Percentiles rank a stretch among this genome's conserved stretches.
Evolutionary conservation across 2,888 invertebrate genomes (phyloP).

Genomic region (Silvanus unidentatus): DNA sequence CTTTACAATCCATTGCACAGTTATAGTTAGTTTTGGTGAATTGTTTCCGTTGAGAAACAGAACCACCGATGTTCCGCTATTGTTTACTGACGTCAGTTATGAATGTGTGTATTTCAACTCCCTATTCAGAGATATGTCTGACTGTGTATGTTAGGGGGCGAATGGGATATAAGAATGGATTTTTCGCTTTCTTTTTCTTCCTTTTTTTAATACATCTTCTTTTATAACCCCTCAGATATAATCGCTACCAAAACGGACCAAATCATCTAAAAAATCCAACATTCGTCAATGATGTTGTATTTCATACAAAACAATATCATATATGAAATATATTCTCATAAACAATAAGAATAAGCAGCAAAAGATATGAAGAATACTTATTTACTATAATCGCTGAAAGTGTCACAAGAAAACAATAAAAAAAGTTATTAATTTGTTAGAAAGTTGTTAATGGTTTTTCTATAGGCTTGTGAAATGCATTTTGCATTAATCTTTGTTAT

Average conservation of each 20-base stretch:
- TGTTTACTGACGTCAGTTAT: constrained; percentile 29
- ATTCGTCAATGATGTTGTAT: too few species aligned
- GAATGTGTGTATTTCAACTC: constrained; percentile 23
- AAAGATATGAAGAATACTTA: too few species aligned
- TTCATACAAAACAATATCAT: too few species aligned
- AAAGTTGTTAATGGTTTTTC: not conserved
- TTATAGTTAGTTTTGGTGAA: constrained; percentile 13
- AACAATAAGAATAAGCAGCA: too few species aligned
- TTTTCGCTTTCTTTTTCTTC: constrained; percentile 6
- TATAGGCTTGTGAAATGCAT: constrained; percentile 1
- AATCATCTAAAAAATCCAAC: constrained; percentile 1
- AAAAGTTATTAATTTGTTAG: constrained; percentile 1
- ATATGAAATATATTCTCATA: too few species aligned
- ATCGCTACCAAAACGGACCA: not conserved
- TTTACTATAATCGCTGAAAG: not conserved
- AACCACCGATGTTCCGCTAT: constrained; percentile 16
- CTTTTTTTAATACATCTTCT: constrained; percentile 4
- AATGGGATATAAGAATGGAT: not conserved
- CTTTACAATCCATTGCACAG: constrained; percentile 28
- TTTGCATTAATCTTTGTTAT: constrained; percentile 1
- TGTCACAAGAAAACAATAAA: not conserved
- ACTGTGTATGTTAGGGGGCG: not conserved
- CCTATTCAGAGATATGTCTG: constrained; percentile 17
- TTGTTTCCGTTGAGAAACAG: constrained; percentile 8
- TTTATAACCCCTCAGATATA: constrained; percentile 4